Base-by-base conservation (phyloP, 2,113 vertebrate species). In the Pomatostomus ruficeps region DNA sequence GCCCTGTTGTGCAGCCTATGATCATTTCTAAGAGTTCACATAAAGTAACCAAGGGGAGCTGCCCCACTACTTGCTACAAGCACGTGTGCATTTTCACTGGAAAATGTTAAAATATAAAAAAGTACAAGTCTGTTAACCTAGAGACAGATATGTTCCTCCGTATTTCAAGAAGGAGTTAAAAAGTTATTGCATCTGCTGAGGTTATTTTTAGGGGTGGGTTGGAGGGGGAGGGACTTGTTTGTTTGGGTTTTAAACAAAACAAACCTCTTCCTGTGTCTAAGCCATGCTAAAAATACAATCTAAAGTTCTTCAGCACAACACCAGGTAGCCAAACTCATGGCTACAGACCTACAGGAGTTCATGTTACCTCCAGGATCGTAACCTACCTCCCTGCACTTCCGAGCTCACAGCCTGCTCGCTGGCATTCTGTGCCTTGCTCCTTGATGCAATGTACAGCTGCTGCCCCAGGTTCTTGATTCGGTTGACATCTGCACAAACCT, bases 401-500 rank as follows among this genome's bases (percentile, higher is more conserved):
- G 79, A 42, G 28, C 20, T 13, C 9, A 35, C 59, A 63, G 48
- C 33, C 15, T 14, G n/a, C 1, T 59, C 70, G 8, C 23, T 96
- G 57, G 85, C 68, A 14, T 35, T 54, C 43, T 95, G 94, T 4
- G 85, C 43, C 88, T 97, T 98, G 89, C 97, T 98, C 68, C 93
- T 95, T 2, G 98, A 98, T 15, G 98, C 97, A 46, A 98, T 97
- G 91, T 98, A 98, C 7, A 98, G 96, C 91, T 98, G 98, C 91
- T 98, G 98, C 10, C 98, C 98, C 85, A 98, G 95, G 57, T 96
- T 98, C 97, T 99, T 99, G 51, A 98, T 98, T 89, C 97, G 94
- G 89, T 98, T 99, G 14, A 99, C 98, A 91, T 98, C 97, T 86
- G 98, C 97, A 94, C 96, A 98, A 87, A 99, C 98, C 88, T 98